phyloP scores from a whole-genome alignment of 2,113 vertebrate genomes.

The Lophius piscatorius region DNA sequence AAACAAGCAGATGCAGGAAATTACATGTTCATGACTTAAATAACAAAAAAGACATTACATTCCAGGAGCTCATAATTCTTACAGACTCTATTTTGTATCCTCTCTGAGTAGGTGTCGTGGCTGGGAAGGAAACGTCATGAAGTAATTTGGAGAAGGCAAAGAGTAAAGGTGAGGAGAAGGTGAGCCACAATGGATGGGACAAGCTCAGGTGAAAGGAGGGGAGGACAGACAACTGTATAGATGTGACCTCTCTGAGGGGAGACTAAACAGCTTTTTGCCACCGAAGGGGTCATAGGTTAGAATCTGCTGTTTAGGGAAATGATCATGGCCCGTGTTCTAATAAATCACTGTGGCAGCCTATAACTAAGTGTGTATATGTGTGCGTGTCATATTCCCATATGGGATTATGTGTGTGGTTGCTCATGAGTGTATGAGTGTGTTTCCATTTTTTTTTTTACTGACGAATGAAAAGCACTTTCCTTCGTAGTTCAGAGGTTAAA shows the following conservation, averaged over 20 bases:
- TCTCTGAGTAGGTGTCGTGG: neutral
- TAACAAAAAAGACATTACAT: too few species aligned
- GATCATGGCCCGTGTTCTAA: conserved; percentile 27
- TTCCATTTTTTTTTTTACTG: conserved; percentile 15
- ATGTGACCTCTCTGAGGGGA: conserved; percentile 35
- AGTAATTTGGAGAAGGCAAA: conserved; percentile 16
- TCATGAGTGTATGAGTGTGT: conserved; percentile 5
- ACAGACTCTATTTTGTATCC: neutral
- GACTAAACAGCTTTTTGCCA: conserved; percentile 33
- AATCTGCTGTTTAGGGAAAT: conserved; percentile 35
- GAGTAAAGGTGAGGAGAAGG: conserved; percentile 35
- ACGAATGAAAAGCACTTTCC: conserved; percentile 47
- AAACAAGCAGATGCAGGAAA: conserved; percentile 30
- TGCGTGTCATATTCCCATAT: conserved; percentile 30
- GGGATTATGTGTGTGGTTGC: conserved; percentile 26
- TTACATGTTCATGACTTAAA: neutral
- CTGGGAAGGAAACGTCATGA: too few species aligned
- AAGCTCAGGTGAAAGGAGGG: conserved; percentile 26
- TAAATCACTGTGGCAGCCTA: conserved; percentile 52
- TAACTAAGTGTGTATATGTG: conserved; percentile 12
- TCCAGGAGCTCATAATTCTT: neutral
- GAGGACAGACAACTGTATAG: conserved; percentile 24
- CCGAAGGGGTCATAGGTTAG: conserved; percentile 42
- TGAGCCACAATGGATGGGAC: conserved; percentile 36
- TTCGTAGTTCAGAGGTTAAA: conserved; percentile 54